Base-by-base conservation (phyloP, 2,888 invertebrate species). In the Petrophora chlorosata region DNA sequence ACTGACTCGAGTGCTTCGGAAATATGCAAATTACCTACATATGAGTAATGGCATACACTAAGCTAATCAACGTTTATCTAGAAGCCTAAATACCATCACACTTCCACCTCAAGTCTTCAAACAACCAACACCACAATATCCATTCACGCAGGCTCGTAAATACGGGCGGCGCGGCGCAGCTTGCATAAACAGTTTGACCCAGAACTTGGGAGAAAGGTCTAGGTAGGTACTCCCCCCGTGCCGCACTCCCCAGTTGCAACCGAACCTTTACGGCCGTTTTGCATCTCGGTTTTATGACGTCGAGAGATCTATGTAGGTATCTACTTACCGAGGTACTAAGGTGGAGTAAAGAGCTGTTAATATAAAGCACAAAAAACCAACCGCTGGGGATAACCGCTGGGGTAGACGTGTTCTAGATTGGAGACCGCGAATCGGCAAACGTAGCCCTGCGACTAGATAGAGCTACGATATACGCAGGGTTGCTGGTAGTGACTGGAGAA, bases 171-270 rank as follows among this genome's bases (percentile, higher is more conserved):
- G n/a, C n/a, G 29, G 15, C 29, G 26, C 32, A 13, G 9, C 78
- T 80, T 82, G 77, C 77, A 77, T 84, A 81, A 79, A 79, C 70
- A 58, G 38, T 61, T 55, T 84, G 88, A 87, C 88, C 88, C 79
- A 88, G 88, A 88, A 89, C 87, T 86, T 87, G 82, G 65, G 86
- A 88, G 89, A 89, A 89, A 89, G 86, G 87, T 83, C 80, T 79
- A 79, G 76, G 69, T 17, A 33, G 4, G 12, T 22, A 4, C 65
- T 64, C 53, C 45, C 48, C 52, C 54, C 53, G 54, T 42, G 44
- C 42, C 45, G 43, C 25, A 5, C n/a, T 23, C 33, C 16, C 47
- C 52, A 54, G 58, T 39, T 47, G 46, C 46, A 42, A 50, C 47
- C 13, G 29, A 15, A 36, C 47, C 56, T 63, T n/a, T 56, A 16